A percentile compares a stretch with the other conserved stretches of the same genome.
These are phyloP conservation scores for Myiozetetes cayanensis DNA, from an alignment of 2,113 vertebrate species.

Conservation along the genomic window DNA sequence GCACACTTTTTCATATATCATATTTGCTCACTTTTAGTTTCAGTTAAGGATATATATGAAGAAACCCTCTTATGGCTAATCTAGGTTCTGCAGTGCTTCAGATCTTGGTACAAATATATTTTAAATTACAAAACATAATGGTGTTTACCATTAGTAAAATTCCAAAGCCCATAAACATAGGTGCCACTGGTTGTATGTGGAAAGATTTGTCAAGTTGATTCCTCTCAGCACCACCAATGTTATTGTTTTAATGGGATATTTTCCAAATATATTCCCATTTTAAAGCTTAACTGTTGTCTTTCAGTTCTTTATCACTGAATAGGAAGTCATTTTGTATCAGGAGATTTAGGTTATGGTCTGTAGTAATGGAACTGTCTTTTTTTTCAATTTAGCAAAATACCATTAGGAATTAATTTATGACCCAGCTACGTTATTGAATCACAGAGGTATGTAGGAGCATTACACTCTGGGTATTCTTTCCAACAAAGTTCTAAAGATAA, in stretches of 20 bases:
- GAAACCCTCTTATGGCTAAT: background rate
- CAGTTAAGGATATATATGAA: background rate
- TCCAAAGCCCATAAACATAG: background rate
- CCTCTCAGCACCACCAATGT: background rate
- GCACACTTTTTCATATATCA: background rate
- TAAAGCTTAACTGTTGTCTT: constrained; percentile 38
- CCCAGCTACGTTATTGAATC: constrained; percentile 26
- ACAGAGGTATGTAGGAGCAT: background rate
- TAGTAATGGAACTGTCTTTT: constrained; percentile 55
- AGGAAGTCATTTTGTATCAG: constrained; percentile 26
- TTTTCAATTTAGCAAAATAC: constrained; percentile 57
- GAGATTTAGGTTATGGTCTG: constrained; percentile 27
- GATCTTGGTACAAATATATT: background rate
- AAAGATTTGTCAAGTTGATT: background rate
- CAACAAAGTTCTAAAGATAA: constrained; percentile 41
- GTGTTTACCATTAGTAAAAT: background rate
- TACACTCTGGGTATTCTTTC: background rate
- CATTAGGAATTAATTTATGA: constrained; percentile 61
- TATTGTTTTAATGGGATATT: background rate
- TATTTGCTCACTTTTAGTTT: background rate
- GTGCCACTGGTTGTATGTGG: background rate
- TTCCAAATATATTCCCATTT: constrained; percentile 24
- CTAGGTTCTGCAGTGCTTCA: background rate
- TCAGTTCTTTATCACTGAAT: constrained; percentile 18
- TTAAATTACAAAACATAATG: background rate